A percentile compares a stretch with the other conserved stretches of the same genome.
These are phyloP conservation scores for Holcopasites calliopsidis DNA, from an alignment of 1,140 invertebrate genomes.

Conservation along the genomic window DNA sequence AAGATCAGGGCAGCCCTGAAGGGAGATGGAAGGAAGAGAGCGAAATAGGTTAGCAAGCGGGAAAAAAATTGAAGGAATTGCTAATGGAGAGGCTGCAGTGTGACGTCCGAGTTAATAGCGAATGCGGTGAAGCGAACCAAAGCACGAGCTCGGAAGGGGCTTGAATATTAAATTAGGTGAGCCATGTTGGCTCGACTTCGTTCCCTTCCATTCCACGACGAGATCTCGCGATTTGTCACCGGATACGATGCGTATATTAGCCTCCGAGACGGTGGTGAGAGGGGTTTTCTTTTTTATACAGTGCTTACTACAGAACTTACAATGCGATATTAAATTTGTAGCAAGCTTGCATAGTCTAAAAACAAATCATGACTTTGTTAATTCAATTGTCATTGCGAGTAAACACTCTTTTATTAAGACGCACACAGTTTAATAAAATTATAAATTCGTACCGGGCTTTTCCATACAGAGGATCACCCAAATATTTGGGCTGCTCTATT, in stretches of 20 bases:
- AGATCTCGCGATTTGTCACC: neutral
- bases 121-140: neutral
- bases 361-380: too few relatives aligned
- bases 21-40: neutral
- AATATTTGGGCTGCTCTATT: too few relatives aligned
- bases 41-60: too few relatives aligned
- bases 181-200: neutral
- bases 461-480: too few relatives aligned
- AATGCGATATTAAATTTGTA: too few relatives aligned
- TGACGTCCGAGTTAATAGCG: conserved; percentile 11
- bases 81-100: conserved; percentile 19
- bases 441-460: too few relatives aligned
- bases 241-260: neutral
- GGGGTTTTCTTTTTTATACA: too few relatives aligned
- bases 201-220: neutral
- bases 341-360: too few relatives aligned
- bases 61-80: neutral
- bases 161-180: conserved; percentile 41
- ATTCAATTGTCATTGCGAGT: too few relatives aligned
- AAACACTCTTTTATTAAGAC: too few relatives aligned
- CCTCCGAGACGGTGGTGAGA: neutral
- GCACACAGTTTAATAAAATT: too few relatives aligned
- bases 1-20: neutral
- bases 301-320: too few relatives aligned
- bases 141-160: neutral